Percentiles rank a stretch among this genome's conserved stretches.
Conservation (phyloP, 2,888 invertebrate genomes). For the Seira sanloemensis region DNA sequence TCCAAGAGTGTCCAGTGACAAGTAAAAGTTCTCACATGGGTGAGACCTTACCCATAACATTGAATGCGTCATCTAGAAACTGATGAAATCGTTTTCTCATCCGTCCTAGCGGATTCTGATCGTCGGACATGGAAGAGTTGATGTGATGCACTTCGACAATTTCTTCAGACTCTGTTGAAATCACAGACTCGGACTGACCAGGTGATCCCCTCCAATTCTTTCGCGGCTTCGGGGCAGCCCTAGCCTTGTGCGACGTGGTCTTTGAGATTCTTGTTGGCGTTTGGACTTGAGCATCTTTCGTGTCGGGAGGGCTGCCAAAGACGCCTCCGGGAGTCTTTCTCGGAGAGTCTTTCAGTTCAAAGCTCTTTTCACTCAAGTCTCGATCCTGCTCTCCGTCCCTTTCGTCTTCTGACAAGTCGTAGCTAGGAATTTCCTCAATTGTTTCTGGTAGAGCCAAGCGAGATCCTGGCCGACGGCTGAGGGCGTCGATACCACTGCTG, state of each 20-base stretch:
- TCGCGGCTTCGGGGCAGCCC: conserved; percentile 52
- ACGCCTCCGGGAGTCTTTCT: background rate
- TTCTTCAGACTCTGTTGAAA: conserved; percentile 66
- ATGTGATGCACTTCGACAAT: conserved; percentile 60
- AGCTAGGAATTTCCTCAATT: conserved; percentile 61
- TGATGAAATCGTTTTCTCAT: conserved; percentile 85
- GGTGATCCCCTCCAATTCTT: conserved; percentile 48
- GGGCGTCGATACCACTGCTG: background rate
- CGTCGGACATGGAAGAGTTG: conserved; percentile 46
- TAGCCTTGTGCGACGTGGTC: conserved; percentile 36
- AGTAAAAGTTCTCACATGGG: background rate
- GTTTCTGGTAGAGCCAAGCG: conserved; percentile 47
- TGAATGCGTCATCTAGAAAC: conserved; percentile 87
- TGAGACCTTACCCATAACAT: conserved; percentile 76
- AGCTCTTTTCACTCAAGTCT: conserved; percentile 65
- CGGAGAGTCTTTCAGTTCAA: conserved; percentile 52
- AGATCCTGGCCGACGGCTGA: conserved; percentile 23
- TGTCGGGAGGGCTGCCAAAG: conserved; percentile 17
- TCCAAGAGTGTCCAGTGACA: background rate
- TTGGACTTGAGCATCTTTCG: conserved; percentile 64
- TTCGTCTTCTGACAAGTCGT: conserved; percentile 36
- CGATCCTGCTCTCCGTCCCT: conserved; percentile 55
- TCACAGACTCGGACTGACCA: conserved; percentile 48
- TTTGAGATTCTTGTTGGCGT: conserved; percentile 58
- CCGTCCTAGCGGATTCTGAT: conserved; percentile 71